Conservation (phyloP, 2,113 vertebrate genomes). For the Chloebia gouldiae region DNA sequence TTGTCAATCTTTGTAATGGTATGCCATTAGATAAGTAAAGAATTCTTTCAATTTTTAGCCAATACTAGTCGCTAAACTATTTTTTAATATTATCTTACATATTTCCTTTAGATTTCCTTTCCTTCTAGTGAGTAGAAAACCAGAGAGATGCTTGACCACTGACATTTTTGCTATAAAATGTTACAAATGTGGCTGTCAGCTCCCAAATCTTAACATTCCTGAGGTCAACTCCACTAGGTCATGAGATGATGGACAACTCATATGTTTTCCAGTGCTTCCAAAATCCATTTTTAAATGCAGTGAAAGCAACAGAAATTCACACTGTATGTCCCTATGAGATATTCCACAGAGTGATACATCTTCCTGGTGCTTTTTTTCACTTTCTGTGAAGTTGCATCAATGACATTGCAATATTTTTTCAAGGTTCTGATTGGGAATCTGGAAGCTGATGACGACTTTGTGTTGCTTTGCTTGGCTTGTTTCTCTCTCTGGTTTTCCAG, state of each 20-base stretch:
- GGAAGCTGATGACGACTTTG: not conserved
- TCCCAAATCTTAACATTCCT: not conserved
- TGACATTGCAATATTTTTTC: accelerated
- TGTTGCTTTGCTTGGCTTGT: not conserved
- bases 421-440: not conserved
- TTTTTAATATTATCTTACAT: not conserved
- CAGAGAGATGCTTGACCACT: not conserved
- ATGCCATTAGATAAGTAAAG: not conserved
- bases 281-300: not conserved
- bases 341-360: not conserved
- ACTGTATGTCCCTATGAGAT: not conserved
- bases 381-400: not conserved
- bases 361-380: not conserved
- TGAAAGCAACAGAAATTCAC: not conserved
- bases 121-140: not conserved
- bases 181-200: not conserved
- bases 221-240: not conserved
- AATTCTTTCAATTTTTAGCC: not conserved
- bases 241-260: not conserved
- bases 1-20: not conserved
- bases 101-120: not conserved
- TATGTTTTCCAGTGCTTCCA: not conserved
- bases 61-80: not conserved
- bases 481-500: not conserved
- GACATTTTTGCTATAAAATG: not conserved